Conservation (phyloP, 2,113 vertebrate genomes). For the Myiagra hebetior region DNA sequence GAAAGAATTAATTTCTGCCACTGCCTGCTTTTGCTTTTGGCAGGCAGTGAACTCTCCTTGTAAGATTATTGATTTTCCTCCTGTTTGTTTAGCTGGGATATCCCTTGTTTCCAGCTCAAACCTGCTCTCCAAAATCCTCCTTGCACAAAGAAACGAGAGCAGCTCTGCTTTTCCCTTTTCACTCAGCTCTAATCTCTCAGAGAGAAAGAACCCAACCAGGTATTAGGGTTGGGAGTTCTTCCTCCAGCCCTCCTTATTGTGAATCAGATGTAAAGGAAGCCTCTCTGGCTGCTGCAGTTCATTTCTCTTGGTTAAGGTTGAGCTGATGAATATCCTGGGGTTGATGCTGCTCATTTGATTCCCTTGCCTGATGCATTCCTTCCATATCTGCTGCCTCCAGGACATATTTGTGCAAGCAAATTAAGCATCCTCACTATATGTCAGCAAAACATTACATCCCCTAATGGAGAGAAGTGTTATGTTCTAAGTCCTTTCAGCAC, state of each 20-base stretch:
- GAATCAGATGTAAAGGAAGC: neutral
- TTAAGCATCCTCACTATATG: neutral
- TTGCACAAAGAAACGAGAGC: neutral
- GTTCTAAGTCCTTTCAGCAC: neutral
- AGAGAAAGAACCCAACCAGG: neutral
- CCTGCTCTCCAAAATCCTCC: neutral
- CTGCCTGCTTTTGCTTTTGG: neutral
- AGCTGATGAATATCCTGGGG: neutral
- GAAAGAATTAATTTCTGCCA: neutral
- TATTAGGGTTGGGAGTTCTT: neutral
- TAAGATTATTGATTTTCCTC: neutral
- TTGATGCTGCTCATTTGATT: neutral
- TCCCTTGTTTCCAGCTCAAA: neutral
- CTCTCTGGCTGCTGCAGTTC: neutral
- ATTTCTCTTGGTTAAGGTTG: neutral
- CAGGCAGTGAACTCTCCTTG: neutral
- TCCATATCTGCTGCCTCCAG: conserved; percentile 1
- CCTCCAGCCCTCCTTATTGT: neutral
- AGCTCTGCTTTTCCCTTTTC: neutral
- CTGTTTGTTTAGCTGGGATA: neutral
- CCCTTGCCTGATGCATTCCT: neutral
- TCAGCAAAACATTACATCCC: neutral
- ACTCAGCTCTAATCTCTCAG: neutral
- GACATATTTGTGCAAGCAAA: neutral
- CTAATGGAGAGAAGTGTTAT: neutral